Evolutionary conservation across 2,888 invertebrate genomes (phyloP).

Genomic region (Drosophila mercatorum): DNA sequence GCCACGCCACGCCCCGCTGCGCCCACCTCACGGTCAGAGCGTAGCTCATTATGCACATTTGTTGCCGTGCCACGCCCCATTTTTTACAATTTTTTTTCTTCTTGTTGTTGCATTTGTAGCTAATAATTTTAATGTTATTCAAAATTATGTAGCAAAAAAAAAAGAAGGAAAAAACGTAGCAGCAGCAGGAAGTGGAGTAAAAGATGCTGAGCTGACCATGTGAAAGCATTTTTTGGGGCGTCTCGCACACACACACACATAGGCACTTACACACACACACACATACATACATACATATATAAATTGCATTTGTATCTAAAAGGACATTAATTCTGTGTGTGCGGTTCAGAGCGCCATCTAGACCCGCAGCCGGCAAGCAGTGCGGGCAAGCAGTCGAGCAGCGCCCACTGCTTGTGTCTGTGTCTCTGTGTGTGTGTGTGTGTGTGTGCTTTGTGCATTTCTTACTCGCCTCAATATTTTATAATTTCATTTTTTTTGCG

Average conservation of each 20-base stretch:
- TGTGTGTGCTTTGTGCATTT: conserved; percentile 63
- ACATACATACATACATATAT: conserved; percentile 50
- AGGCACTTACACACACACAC: conserved; percentile 29
- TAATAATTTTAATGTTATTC: conserved; percentile 83
- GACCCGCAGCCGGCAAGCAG: conserved; percentile 34
- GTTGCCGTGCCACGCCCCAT: conserved; percentile 72
- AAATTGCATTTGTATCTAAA: conserved; percentile 82
- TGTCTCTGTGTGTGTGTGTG: conserved; percentile 14
- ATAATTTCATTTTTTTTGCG: conserved; percentile 70
- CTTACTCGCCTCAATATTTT: conserved; percentile 79
- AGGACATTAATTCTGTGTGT: conserved; percentile 74
- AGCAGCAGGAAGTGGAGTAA: conserved; percentile 10
- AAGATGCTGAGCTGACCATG: conserved; percentile 47
- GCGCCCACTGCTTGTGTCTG: conserved; percentile 40
- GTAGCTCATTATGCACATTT: conserved; percentile 83
- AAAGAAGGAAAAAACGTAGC: neutral
- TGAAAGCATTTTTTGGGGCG: conserved; percentile 61
- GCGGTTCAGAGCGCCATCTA: conserved; percentile 49
- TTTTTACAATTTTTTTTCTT: conserved; percentile 19
- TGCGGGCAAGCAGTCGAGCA: conserved; percentile 23
- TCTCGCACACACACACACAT: conserved; percentile 22
- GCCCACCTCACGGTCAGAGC: conserved; percentile 48
- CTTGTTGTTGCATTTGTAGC: conserved; percentile 65
- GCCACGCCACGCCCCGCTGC: neutral
- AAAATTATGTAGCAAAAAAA: conserved; percentile 72